Evolutionary conservation across 2,113 vertebrate genomes (phyloP).

Genomic region (Odocoileus virginianus): DNA sequence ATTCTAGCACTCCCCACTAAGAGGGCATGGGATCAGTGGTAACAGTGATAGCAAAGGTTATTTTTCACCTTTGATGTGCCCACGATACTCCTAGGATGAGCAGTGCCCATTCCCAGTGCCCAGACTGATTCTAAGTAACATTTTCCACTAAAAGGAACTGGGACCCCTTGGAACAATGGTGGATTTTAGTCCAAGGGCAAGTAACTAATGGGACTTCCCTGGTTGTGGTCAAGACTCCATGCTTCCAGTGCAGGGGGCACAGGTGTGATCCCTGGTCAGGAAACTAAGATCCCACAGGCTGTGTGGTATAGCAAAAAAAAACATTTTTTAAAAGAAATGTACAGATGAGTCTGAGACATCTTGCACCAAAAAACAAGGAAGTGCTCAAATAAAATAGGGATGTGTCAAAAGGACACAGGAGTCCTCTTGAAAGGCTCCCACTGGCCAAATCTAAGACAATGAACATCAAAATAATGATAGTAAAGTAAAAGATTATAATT

Average conservation of each 20-base stretch:
- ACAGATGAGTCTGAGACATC: neutral
- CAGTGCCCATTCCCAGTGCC: neutral
- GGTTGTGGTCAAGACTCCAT: neutral
- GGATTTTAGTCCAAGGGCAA: neutral
- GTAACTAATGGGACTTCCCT: neutral
- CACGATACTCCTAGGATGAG: neutral
- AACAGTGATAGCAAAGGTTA: neutral
- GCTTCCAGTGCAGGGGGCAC: neutral
- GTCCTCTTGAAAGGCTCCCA: too few relatives aligned
- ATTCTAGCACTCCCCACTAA: too few relatives aligned
- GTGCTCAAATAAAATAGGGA: neutral
- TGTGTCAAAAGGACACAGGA: neutral
- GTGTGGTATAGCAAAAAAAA: rapidly evolving
- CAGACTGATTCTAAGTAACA: neutral
- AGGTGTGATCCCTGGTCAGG: neutral
- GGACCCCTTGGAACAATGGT: neutral
- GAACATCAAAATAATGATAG: neutral
- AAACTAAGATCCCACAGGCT: neutral
- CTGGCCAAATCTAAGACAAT: neutral
- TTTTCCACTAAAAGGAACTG: neutral
- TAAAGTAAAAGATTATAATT: neutral
- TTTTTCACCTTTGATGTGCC: neutral
- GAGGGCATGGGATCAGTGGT: too few relatives aligned
- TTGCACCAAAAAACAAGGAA: neutral
- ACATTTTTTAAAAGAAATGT: neutral